Evolutionary conservation across 1,140 invertebrate species (phyloP).

Genomic region (Dendrolimus kikuchii): DNA sequence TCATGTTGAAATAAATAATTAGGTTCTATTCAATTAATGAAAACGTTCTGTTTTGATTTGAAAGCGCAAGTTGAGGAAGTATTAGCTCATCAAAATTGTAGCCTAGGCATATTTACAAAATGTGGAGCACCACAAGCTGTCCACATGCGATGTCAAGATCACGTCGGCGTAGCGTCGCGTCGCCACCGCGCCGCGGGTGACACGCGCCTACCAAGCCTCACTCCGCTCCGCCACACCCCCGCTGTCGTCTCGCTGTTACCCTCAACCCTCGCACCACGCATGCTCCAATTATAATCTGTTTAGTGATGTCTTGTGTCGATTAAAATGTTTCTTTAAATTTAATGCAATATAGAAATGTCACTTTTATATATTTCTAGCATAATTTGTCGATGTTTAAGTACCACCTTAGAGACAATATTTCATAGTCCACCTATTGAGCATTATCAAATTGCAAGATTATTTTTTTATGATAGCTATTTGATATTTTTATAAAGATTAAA

Average conservation of each 20-base stretch:
- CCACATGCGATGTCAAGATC: conserved; percentile 67
- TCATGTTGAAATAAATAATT: no score
- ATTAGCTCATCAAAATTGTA: no score
- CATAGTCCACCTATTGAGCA: no score
- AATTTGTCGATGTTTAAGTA: no score
- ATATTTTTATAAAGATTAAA: no score
- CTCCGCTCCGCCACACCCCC: conserved; percentile 15
- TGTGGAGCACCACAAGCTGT: conserved; percentile 41
- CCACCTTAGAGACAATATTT: no score
- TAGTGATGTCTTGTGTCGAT: conserved; percentile 66
- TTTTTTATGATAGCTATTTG: no score
- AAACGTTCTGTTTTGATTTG: no score
- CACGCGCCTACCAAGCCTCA: conserved; percentile 31
- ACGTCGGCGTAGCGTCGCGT: conserved; percentile 39
- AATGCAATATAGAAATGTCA: conserved; percentile 1
- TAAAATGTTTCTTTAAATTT: conserved; percentile 19
- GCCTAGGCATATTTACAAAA: conserved; percentile 6
- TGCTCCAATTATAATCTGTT: conserved; percentile 70
- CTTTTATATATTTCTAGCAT: no score
- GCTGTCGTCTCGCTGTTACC: conserved; percentile 23
- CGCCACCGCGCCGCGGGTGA: conserved; percentile 49
- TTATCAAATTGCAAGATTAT: no score
- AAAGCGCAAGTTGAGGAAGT: no score
- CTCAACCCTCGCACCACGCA: conserved; percentile 62
- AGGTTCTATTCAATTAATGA: no score